Percentiles rank a stretch among this genome's conserved stretches.
Conservation (phyloP, 2,888 invertebrate species). For the Celastrina argiolus region DNA sequence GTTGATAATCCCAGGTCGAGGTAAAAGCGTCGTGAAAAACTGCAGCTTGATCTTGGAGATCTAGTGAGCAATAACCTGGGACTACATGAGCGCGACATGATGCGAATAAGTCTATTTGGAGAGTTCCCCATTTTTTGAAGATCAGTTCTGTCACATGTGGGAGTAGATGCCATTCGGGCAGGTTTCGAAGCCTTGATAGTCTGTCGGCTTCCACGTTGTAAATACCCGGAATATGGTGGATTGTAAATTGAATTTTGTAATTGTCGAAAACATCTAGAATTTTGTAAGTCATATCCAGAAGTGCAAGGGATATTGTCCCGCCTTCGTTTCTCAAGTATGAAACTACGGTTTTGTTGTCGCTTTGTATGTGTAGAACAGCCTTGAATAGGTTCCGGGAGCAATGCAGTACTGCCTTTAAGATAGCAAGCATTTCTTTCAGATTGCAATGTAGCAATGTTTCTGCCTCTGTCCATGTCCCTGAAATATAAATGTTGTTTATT, state of each 20-base stretch:
- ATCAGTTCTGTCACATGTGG: slow-evolving; percentile 22
- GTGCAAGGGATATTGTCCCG: slow-evolving; percentile 4
- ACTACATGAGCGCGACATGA: slow-evolving; percentile 35
- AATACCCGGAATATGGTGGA: slow-evolving; percentile 35
- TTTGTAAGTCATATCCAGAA: neutral
- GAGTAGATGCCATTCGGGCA: slow-evolving; percentile 26
- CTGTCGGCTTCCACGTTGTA: slow-evolving; percentile 41
- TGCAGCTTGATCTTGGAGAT: slow-evolving; percentile 29
- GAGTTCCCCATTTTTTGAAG: slow-evolving; percentile 34
- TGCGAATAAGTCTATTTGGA: slow-evolving; percentile 36
- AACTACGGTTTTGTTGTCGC: slow-evolving; percentile 31
- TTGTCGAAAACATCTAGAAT: slow-evolving; percentile 7
- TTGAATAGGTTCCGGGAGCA: neutral
- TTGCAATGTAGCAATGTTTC: slow-evolving; percentile 32
- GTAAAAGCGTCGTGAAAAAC: slow-evolving; percentile 34
- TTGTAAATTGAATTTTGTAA: slow-evolving; percentile 25
- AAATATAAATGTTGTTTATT: slow-evolving; percentile 25
- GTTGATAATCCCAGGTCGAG: slow-evolving; percentile 30
- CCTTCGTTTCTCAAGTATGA: slow-evolving; percentile 30
- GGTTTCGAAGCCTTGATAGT: slow-evolving; percentile 29
- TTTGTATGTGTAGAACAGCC: slow-evolving; percentile 26
- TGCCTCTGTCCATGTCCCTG: slow-evolving; percentile 25
- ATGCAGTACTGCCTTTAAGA: slow-evolving; percentile 13
- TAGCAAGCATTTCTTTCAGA: slow-evolving; percentile 32
- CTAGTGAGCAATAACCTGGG: slow-evolving; percentile 6